These are phyloP conservation scores for Polydrusus pterygomalis DNA, from an alignment of 2,888 invertebrate species.

Conservation along the genomic window DNA sequence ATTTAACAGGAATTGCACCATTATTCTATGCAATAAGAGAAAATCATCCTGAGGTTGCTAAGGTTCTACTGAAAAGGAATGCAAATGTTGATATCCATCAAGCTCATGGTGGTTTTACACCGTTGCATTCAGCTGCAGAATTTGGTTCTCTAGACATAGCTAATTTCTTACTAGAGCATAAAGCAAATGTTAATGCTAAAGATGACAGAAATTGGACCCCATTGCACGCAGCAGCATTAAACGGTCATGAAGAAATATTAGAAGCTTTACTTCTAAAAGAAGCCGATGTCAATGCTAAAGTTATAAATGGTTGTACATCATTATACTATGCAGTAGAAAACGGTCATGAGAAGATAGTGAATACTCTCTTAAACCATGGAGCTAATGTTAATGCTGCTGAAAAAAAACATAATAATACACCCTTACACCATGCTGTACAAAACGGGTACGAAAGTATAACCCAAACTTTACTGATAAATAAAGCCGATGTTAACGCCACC, in stretches of 20 bases:
- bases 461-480: background rate
- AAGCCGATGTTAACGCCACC: background rate
- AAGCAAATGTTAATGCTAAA: constrained; percentile 73
- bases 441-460: constrained; percentile 2
- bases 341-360: constrained; percentile 46
- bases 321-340: constrained; percentile 11
- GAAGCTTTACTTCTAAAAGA: constrained; percentile 25
- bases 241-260: constrained; percentile 27
- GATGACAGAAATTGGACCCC: constrained; percentile 30
- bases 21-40: constrained; percentile 29
- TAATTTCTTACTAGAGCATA: constrained; percentile 59
- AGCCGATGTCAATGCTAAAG: constrained; percentile 31
- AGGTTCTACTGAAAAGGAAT: constrained; percentile 8
- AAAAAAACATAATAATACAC: background rate
- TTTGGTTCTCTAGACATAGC: constrained; percentile 70
- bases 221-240: constrained; percentile 34
- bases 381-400: constrained; percentile 45
- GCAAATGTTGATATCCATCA: no score
- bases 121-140: constrained; percentile 76
- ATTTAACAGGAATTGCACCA: background rate
- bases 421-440: background rate
- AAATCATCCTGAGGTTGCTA: constrained; percentile 29
- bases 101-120: no score
- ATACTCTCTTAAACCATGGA: constrained; percentile 40
- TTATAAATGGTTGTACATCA: constrained; percentile 28